These are phyloP conservation scores for Cygnus buccinator DNA, from an alignment of 2,113 vertebrate genomes.

Conservation along the genomic window DNA sequence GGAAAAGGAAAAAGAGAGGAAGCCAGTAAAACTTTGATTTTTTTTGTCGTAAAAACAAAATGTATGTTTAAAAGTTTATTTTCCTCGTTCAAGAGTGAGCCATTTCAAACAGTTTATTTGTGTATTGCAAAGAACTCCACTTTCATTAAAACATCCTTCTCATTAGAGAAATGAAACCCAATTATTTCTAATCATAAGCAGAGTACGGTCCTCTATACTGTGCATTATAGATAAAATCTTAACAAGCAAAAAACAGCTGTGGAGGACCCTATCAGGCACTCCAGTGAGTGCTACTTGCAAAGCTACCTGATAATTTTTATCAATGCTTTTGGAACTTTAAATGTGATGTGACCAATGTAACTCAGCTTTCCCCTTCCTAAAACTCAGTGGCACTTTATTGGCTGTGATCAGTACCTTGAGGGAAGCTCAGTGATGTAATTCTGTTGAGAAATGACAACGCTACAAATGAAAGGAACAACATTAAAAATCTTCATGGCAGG, in stretches of 20 bases:
- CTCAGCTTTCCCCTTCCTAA: not conserved
- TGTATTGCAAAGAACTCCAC: not conserved
- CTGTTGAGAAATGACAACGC: not conserved
- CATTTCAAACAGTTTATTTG: not conserved
- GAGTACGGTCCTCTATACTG: not conserved
- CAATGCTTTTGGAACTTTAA: conserved; percentile 49
- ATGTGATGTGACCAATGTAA: not conserved
- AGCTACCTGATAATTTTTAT: conserved; percentile 45
- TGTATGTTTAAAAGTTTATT: not conserved
- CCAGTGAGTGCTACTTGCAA: not conserved
- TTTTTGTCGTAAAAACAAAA: not conserved
- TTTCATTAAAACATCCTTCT: not conserved
- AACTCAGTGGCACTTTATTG: not conserved
- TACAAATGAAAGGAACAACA: not conserved
- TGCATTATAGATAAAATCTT: not conserved
- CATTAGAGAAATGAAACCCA: not conserved
- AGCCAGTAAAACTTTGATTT: not conserved
- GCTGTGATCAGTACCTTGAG: not conserved
- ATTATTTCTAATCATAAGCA: not conserved
- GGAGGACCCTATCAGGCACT: not conserved
- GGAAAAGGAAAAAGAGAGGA: not conserved
- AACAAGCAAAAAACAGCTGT: not conserved
- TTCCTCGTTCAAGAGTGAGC: not conserved
- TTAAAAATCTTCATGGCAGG: not conserved
- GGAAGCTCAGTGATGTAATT: not conserved